Evolutionary conservation across 2,888 invertebrate genomes (phyloP).

Genomic region (Pedicia rivosa): DNA sequence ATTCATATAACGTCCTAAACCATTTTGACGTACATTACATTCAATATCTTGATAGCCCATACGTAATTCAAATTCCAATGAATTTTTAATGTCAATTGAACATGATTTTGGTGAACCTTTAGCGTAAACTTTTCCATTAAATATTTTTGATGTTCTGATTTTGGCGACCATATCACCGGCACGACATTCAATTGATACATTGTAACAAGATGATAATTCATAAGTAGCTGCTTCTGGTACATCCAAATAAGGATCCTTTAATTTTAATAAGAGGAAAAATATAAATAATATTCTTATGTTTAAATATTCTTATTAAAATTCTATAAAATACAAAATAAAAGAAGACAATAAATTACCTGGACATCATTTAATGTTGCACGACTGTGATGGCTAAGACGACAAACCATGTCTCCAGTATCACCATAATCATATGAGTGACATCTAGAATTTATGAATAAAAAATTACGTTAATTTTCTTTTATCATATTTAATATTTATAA

Average conservation of each 20-base stretch:
- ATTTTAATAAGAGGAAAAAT: constrained; percentile 10
- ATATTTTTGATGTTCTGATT: constrained; percentile 80
- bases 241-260: constrained; percentile 72
- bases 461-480: not conserved
- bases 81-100: constrained; percentile 73
- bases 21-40: constrained; percentile 82
- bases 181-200: constrained; percentile 84
- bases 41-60: constrained; percentile 88
- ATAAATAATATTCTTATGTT: not conserved
- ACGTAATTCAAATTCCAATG: constrained; percentile 77
- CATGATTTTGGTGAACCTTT: constrained; percentile 89
- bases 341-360: constrained; percentile 43
- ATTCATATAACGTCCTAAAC: constrained; percentile 72
- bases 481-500: not conserved
- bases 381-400: constrained; percentile 82
- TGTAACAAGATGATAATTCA: constrained; percentile 86
- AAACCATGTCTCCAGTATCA: constrained; percentile 85
- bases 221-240: constrained; percentile 84
- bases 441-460: too few species aligned
- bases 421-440: constrained; percentile 91
- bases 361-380: constrained; percentile 77
- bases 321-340: not conserved
- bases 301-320: not conserved
- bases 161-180: constrained; percentile 85
- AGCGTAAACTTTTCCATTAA: constrained; percentile 89